Percentiles rank a stretch among this genome's conserved stretches.
Conservation (phyloP, 1,140 invertebrate species). For the Cydia splendana region DNA sequence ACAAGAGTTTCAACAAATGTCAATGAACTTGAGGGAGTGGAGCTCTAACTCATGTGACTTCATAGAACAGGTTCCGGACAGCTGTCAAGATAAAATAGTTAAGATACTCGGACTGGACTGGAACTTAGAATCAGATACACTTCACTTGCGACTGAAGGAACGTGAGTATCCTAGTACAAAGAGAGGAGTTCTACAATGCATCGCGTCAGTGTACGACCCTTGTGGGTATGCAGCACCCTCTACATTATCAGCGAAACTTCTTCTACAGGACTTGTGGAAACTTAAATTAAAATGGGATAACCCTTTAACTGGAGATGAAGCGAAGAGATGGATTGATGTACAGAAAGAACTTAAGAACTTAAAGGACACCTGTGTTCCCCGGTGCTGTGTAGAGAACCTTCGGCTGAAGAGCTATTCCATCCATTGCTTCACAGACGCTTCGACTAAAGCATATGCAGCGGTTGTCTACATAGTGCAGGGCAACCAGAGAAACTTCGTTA, state of each 20-base stretch:
- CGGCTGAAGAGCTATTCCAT: background rate
- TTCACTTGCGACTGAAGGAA: background rate
- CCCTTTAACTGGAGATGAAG: background rate
- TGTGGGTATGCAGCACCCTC: conserved; percentile 10
- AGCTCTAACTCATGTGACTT: background rate
- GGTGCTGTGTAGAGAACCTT: background rate
- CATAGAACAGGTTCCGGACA: background rate
- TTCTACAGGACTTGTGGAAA: conserved; percentile 22
- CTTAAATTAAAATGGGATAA: conserved; percentile 13
- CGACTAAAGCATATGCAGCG: conserved; percentile 29
- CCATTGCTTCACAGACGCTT: conserved; percentile 31
- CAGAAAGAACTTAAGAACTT: background rate
- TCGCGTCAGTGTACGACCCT: conserved; percentile 33
- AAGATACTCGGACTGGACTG: conserved; percentile 21
- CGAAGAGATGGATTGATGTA: background rate
- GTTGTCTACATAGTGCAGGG: conserved; percentile 1
- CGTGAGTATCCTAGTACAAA: background rate
- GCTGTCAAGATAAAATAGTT: too few species aligned
- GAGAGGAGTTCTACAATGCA: conserved; percentile 10
- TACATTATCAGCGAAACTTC: conserved; percentile 13
- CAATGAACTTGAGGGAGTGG: conserved; percentile 33
- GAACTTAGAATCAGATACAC: background rate
- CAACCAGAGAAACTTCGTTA: background rate
- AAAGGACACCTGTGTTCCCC: conserved; percentile 4
- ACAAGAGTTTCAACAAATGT: background rate